Base-by-base conservation (phyloP, 2,113 vertebrate genomes). In the Cynocephalus volans region DNA sequence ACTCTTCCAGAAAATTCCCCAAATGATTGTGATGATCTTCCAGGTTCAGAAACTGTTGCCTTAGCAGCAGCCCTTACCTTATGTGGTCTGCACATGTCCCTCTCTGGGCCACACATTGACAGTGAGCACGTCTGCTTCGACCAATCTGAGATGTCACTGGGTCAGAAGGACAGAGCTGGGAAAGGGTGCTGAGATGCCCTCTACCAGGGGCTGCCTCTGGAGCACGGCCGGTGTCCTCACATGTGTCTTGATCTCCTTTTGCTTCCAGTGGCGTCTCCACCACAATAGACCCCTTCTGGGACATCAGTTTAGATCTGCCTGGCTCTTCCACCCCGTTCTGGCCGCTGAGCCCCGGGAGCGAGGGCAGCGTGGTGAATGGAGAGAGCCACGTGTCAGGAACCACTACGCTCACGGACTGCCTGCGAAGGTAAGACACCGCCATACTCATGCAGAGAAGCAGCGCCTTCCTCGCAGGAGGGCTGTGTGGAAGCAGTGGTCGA, bases 211-310 rank as follows among this genome's bases (percentile, higher is more conserved):
- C 4, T 21, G 50, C 17, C 64, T 69, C 4, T 4, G 31, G 58
- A 18, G 13, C 76, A 0, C 5, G 8, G 28, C 11, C 26, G 28
- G 12, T 3, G 0, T 60, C 54, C 41, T 93, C 36, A 88, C 2
- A 1, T 17, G 4, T 11, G 0, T n/a, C 7, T 79, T 36, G 5
- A 1, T 77, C 28, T 88, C 33, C 67, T 52, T 60, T 23, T 0
- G 14, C 50, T 58, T 92, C 0, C 60, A 99, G 99, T 28, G 99
- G 99, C 12, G 99, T 99, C 98, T 99, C 99, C 95, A 99, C 99
- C 8, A 99, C 99, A 26, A 99, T 99, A 99, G 99, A 99, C 98
- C 99, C 99, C 0, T 99, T 99, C 97, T 99, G 99, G 99, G 99
- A 99, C 98, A 99, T 99, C 98, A 99, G 99, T 96, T 98, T 99